A percentile compares a stretch with the other conserved stretches of the same genome.
These are phyloP conservation scores for Mimas tiliae DNA, from an alignment of 2,888 invertebrate species.

Conservation along the genomic window DNA sequence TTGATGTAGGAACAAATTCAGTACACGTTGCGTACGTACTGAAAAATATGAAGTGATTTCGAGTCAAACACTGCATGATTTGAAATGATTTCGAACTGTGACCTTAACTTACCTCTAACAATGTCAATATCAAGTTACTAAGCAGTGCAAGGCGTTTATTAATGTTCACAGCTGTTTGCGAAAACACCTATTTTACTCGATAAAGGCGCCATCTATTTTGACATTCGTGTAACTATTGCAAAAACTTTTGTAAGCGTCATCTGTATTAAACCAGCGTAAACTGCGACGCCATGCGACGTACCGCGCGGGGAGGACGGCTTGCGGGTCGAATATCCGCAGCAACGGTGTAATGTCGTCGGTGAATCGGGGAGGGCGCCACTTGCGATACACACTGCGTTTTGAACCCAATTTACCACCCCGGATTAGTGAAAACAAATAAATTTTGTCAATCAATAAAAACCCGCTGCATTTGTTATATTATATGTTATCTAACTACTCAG, in stretches of 20 bases:
- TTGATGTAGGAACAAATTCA: conserved; percentile 10
- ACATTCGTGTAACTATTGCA: conserved; percentile 59
- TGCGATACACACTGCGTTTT: conserved; percentile 88
- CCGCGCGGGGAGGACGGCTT: conserved; percentile 84
- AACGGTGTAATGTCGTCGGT: conserved; percentile 91
- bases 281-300: conserved; percentile 74
- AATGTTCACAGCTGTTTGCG: conserved; percentile 24
- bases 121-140: conserved; percentile 30
- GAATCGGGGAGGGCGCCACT: conserved; percentile 93
- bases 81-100: conserved; percentile 11
- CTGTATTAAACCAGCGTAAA: conserved; percentile 57
- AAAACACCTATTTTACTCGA: conserved; percentile 37
- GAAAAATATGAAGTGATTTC: conserved; percentile 8
- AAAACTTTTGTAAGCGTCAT: conserved; percentile 73
- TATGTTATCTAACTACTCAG: conserved; percentile 21
- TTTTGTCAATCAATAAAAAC: conserved; percentile 22
- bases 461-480: conserved; percentile 15
- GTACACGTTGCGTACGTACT: background rate
- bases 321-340: conserved; percentile 91
- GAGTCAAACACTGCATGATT: conserved; percentile 24
- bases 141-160: conserved; percentile 47
- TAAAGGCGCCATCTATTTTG: conserved; percentile 64
- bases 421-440: conserved; percentile 41
- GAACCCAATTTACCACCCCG: conserved; percentile 58
- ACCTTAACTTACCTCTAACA: conserved; percentile 11